Percentiles rank a stretch among this genome's conserved stretches.
phyloP scores from a whole-genome alignment of 2,888 invertebrate species.

The Mythimna loreyi region DNA sequence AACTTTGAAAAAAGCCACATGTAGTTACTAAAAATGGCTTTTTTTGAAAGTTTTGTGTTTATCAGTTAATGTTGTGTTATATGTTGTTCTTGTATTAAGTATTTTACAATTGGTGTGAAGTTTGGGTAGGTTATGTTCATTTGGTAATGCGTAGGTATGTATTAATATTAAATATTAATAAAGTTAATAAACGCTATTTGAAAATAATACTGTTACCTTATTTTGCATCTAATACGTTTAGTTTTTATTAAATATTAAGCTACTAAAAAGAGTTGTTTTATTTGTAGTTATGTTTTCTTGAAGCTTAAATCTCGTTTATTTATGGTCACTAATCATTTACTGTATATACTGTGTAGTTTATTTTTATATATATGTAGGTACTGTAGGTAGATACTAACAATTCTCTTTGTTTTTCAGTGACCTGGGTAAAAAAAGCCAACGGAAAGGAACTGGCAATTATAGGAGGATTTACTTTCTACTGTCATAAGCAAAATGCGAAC shows the following conservation, averaged over 20 bases:
- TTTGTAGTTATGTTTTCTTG: neutral
- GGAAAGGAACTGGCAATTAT: constrained; percentile 67
- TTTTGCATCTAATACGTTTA: neutral
- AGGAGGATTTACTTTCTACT: constrained; percentile 68
- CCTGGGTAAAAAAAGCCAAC: constrained; percentile 55
- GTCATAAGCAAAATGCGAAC: constrained; percentile 22
- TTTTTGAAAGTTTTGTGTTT: too few species aligned
- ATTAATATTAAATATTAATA: neutral
- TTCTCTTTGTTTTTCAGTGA: constrained; percentile 40
- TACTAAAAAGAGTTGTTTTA: neutral
- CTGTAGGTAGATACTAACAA: neutral
- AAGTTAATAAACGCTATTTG: neutral
- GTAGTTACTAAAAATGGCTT: too few species aligned
- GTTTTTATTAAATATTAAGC: neutral
- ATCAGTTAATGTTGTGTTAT: too few species aligned
- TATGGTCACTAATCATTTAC: neutral
- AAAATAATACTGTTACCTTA: constrained; percentile 3
- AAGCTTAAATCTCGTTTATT: neutral
- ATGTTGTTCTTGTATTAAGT: too few species aligned
- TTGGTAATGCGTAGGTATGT: neutral
- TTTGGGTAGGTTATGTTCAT: neutral
- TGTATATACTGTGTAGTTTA: too few species aligned
- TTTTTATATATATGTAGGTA: too few species aligned
- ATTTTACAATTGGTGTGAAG: neutral
- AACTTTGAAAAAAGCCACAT: too few species aligned